Evolutionary conservation across 2,888 invertebrate genomes (phyloP).

Genomic region (Candidula unifasciata): DNA sequence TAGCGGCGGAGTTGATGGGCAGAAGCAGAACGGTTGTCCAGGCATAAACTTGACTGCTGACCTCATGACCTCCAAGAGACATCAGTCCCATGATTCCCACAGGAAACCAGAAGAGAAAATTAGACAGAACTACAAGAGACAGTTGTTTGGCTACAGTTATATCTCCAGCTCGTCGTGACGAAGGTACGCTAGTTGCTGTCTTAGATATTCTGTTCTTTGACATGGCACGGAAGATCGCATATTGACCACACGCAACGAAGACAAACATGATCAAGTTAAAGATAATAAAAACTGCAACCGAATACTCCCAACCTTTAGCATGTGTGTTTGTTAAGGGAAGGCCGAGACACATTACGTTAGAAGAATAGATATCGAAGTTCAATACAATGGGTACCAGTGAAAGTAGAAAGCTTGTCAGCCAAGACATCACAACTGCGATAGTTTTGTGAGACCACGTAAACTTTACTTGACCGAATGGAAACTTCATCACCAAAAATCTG

Average conservation of each 20-base stretch:
- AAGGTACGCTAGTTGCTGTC: not conserved
- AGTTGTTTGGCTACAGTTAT: not conserved
- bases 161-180: not conserved
- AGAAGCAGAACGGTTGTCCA: constrained; percentile 1
- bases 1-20: not conserved
- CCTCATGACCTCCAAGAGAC: not conserved
- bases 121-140: not conserved
- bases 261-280: not conserved
- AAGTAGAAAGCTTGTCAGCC: not conserved
- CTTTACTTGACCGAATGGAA: not conserved
- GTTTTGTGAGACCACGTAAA: not conserved
- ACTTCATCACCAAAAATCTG: constrained; percentile 9
- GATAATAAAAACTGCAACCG: not conserved
- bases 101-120: constrained; percentile 2
- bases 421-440: not conserved
- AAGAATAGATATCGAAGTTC: not conserved
- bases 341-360: not conserved
- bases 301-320: not conserved
- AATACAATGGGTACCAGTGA: not conserved
- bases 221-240: not conserved
- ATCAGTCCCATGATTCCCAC: not conserved
- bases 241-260: not conserved
- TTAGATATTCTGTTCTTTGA: not conserved
- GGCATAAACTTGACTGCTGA: not conserved
- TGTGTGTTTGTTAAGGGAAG: not conserved